These are phyloP conservation scores for Xenopus laevis DNA, from an alignment of 2,113 vertebrate genomes.

Conservation along the genomic window DNA sequence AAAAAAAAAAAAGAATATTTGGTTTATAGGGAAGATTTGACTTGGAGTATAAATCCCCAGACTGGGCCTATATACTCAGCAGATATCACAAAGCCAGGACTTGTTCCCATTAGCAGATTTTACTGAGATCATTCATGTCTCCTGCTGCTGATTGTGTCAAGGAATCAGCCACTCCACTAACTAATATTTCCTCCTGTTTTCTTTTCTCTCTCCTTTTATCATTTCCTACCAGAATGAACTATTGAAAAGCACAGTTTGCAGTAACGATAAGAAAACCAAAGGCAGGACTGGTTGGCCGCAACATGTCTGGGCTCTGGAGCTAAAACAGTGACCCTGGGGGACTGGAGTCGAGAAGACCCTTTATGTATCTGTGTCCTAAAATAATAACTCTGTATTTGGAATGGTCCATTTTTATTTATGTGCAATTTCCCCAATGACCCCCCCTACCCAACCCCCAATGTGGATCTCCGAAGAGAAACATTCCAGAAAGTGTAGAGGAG, in stretches of 20 bases:
- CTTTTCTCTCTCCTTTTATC: conserved; percentile 33
- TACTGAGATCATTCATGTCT: neutral
- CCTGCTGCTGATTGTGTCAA: neutral
- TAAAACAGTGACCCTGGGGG: conserved; percentile 83
- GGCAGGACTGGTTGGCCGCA: conserved; percentile 97
- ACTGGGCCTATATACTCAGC: no score
- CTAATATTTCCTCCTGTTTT: neutral
- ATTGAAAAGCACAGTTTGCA: conserved; percentile 85
- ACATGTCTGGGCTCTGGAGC: conserved; percentile 97
- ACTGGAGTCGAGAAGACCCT: conserved; percentile 55
- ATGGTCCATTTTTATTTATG: conserved; percentile 83
- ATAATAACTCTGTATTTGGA: conserved; percentile 71
- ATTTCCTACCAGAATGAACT: conserved; percentile 78
- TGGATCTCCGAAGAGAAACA: conserved; percentile 86
- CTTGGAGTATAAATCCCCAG: neutral
- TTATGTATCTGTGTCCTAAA: conserved; percentile 49
- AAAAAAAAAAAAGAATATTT: no score
- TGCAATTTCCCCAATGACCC: conserved; percentile 76
- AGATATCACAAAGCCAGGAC: neutral
- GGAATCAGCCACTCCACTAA: neutral
- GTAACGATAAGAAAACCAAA: conserved; percentile 95
- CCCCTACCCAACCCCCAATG: conserved; percentile 46
- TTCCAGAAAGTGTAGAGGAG: conserved; percentile 84
- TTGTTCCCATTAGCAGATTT: neutral
- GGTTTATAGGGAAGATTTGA: neutral